Evolutionary conservation across 2,888 invertebrate genomes (phyloP).

Genomic region (Opisthograptis luteolata): DNA sequence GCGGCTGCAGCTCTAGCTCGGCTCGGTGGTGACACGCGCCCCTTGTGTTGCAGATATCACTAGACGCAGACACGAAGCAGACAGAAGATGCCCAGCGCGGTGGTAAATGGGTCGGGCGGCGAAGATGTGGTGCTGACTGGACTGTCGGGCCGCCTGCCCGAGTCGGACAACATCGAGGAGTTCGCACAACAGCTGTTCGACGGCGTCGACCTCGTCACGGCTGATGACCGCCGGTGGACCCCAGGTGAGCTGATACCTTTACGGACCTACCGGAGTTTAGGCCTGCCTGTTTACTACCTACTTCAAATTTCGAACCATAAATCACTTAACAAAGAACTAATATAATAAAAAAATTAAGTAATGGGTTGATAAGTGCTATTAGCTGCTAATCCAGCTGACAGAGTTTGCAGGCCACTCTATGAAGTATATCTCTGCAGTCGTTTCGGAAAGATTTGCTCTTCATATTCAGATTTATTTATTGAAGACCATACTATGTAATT

Average conservation of each 20-base stretch:
- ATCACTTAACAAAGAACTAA: too few relatives aligned
- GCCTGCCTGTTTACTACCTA: too few relatives aligned
- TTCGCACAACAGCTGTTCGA: constrained; percentile 95
- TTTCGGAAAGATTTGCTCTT: too few relatives aligned
- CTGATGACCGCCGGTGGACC: constrained; percentile 95
- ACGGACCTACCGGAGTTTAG: too few relatives aligned
- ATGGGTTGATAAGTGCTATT: too few relatives aligned
- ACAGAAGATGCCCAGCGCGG: constrained; percentile 66
- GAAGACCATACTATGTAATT: too few relatives aligned
- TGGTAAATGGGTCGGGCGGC: constrained; percentile 62
- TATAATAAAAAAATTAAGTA: too few relatives aligned
- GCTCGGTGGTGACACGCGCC: constrained; percentile 2
- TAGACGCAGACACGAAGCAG: constrained; percentile 11
- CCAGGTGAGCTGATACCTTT: constrained; percentile 69
- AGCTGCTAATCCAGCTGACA: too few relatives aligned
- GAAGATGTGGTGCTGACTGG: constrained; percentile 93
- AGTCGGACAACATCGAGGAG: constrained; percentile 95
- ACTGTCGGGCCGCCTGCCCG: constrained; percentile 94
- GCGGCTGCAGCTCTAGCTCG: not conserved
- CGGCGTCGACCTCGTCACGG: constrained; percentile 96
- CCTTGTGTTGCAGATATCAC: constrained; percentile 52
- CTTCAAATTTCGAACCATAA: too few relatives aligned
- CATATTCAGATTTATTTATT: too few relatives aligned
- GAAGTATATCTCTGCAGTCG: too few relatives aligned
- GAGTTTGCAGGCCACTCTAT: too few relatives aligned